A percentile compares a stretch with the other conserved stretches of the same genome.
Evolutionary conservation across 1,140 invertebrate genomes (phyloP).

Genomic region (Cydia pomonella): DNA sequence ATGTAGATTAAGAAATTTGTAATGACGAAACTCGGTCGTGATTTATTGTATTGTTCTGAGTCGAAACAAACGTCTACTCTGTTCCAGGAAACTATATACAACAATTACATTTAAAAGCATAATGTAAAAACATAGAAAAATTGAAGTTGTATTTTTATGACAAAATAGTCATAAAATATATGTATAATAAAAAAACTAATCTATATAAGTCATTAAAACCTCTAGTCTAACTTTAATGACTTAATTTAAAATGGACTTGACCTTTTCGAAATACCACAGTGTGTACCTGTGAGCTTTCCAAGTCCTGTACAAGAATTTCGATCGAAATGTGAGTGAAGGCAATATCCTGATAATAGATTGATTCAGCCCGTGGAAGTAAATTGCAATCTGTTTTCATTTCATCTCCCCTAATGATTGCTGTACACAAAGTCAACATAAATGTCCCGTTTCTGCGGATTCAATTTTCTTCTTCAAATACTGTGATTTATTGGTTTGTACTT

Average conservation of each 20-base stretch:
- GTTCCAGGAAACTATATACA: no score
- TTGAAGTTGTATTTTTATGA: no score
- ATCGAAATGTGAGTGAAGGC: constrained; percentile 5
- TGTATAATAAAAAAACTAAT: no score
- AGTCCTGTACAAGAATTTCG: background rate
- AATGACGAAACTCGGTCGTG: no score
- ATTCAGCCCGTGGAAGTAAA: constrained; percentile 7
- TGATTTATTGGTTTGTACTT: background rate
- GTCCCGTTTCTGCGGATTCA: background rate
- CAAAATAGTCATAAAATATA: no score
- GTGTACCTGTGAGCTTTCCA: background rate
- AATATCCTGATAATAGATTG: constrained; percentile 27
- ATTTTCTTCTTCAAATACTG: background rate
- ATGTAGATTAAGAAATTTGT: no score
- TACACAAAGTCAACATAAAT: constrained; percentile 22
- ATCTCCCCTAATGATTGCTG: constrained; percentile 9
- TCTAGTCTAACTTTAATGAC: background rate
- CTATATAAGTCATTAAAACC: no score
- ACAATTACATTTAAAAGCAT: no score
- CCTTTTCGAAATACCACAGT: background rate
- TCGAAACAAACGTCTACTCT: no score
- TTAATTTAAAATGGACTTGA: background rate
- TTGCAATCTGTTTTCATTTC: constrained; percentile 22
- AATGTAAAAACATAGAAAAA: no score
- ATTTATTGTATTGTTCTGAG: no score